These are phyloP conservation scores for Nudaria mundana DNA, from an alignment of 2,888 invertebrate species.

Conservation along the genomic window DNA sequence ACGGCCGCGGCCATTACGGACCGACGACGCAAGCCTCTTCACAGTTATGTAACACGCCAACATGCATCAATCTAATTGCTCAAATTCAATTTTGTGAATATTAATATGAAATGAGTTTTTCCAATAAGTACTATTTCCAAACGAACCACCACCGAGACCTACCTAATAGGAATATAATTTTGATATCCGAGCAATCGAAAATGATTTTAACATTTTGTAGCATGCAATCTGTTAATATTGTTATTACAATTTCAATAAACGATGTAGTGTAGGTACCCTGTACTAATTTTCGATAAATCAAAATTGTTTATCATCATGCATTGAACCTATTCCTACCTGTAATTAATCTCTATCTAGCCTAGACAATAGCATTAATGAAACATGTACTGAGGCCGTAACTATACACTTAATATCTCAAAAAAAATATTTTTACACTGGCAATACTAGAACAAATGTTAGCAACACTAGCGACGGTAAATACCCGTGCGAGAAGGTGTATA, in stretches of 20 bases:
- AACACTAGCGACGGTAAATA: slow-evolving; percentile 29
- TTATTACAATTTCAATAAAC: slow-evolving; percentile 60
- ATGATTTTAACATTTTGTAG: slow-evolving; percentile 45
- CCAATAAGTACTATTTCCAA: slow-evolving; percentile 12
- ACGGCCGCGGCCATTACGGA: slow-evolving; percentile 22
- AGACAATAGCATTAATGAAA: slow-evolving; percentile 70
- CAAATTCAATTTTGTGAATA: slow-evolving; percentile 25
- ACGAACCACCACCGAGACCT: slow-evolving; percentile 53
- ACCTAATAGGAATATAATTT: slow-evolving; percentile 39
- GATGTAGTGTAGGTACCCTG: slow-evolving; percentile 39
- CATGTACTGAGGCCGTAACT: slow-evolving; percentile 58
- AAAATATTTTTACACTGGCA: slow-evolving; percentile 16
- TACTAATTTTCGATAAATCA: slow-evolving; percentile 27
- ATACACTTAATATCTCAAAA: slow-evolving; percentile 52
- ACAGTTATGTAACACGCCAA: slow-evolving; percentile 31
- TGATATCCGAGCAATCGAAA: slow-evolving; percentile 29
- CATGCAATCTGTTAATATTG: slow-evolving; percentile 68
- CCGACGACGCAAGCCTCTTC: slow-evolving; percentile 33
- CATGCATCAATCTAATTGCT: slow-evolving; percentile 49
- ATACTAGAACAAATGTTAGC: slow-evolving; percentile 16
- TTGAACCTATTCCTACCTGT: slow-evolving; percentile 59
- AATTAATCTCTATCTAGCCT: slow-evolving; percentile 71
- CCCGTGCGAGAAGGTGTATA: slow-evolving; percentile 42
- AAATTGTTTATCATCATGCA: slow-evolving; percentile 61
- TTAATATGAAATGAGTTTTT: slow-evolving; percentile 25